These are phyloP conservation scores for Amphiprion clarkii DNA, from an alignment of 2,797 vertebrate species.

Conservation along the genomic window DNA sequence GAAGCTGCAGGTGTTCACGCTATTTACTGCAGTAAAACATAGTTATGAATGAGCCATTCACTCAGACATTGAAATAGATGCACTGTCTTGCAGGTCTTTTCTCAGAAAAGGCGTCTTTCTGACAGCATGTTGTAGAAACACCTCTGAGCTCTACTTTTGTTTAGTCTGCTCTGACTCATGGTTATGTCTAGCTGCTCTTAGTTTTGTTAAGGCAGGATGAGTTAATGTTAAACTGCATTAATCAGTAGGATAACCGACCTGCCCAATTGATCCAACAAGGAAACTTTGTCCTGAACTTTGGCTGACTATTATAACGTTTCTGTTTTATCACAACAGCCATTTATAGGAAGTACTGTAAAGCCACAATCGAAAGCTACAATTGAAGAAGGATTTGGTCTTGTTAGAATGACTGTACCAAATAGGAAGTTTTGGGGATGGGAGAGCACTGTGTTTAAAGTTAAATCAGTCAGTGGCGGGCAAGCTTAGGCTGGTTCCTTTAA, in stretches of 20 bases:
- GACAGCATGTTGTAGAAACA: slow-evolving; percentile 12
- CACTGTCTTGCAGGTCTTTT: neutral
- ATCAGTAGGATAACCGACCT: slow-evolving; percentile 42
- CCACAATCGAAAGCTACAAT: neutral
- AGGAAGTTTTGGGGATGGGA: neutral
- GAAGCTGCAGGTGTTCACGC: neutral
- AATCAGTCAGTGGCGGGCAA: slow-evolving; percentile 12
- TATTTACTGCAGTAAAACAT: neutral
- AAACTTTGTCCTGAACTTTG: slow-evolving; percentile 51
- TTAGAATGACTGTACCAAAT: neutral
- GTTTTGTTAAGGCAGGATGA: slow-evolving; percentile 8
- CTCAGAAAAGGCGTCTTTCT: slow-evolving; percentile 31
- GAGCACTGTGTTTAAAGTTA: slow-evolving; percentile 16
- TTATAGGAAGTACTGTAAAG: neutral
- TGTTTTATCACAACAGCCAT: slow-evolving; percentile 8
- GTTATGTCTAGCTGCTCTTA: slow-evolving; percentile 23
- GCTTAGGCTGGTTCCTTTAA: slow-evolving; percentile 8
- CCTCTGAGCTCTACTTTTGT: slow-evolving; percentile 36
- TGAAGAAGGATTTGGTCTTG: slow-evolving; percentile 1
- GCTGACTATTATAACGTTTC: slow-evolving; percentile 21
- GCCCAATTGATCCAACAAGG: slow-evolving; percentile 51
- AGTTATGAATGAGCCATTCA: neutral
- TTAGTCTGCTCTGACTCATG: slow-evolving; percentile 59
- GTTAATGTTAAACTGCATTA: slow-evolving; percentile 69
- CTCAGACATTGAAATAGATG: neutral